Percentiles rank a stretch among this genome's conserved stretches.
These are phyloP conservation scores for Eudemis profundana DNA, from an alignment of 2,888 invertebrate genomes.

Conservation along the genomic window DNA sequence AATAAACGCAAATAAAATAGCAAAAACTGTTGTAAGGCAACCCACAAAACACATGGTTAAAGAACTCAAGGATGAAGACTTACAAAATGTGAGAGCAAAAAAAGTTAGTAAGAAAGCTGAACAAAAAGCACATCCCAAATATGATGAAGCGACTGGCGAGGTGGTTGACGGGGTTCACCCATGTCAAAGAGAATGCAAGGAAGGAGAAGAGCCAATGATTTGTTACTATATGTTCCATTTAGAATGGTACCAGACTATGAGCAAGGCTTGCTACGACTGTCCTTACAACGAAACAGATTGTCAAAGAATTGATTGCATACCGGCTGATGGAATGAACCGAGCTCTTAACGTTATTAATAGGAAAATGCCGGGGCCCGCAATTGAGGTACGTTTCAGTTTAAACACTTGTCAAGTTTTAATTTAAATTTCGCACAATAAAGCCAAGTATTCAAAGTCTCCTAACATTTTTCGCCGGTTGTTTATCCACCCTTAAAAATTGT, in stretches of 20 bases:
- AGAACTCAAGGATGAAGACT: slow-evolving; percentile 54
- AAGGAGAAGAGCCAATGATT: slow-evolving; percentile 86
- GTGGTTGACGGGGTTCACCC: slow-evolving; percentile 79
- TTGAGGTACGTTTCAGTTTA: slow-evolving; percentile 86
- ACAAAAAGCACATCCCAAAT: slow-evolving; percentile 68
- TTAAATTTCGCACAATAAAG: slow-evolving; percentile 34
- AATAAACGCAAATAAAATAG: slow-evolving; percentile 58
- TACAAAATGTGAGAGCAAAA: slow-evolving; percentile 49
- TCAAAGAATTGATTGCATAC: slow-evolving; percentile 90
- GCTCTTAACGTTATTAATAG: slow-evolving; percentile 92
- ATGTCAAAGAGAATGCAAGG: slow-evolving; percentile 88
- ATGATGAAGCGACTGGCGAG: slow-evolving; percentile 79
- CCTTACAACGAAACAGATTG: slow-evolving; percentile 92
- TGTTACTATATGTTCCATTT: slow-evolving; percentile 90
- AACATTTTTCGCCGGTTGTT: slow-evolving; percentile 33
- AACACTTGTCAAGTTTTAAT: slow-evolving; percentile 38
- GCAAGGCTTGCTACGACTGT: slow-evolving; percentile 95
- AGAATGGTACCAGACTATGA: slow-evolving; percentile 94
- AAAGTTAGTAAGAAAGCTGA: slow-evolving; percentile 62
- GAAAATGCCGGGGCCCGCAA: slow-evolving; percentile 93
- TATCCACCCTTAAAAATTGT: slow-evolving; percentile 38
- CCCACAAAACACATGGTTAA: slow-evolving; percentile 55
- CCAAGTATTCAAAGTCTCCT: slow-evolving; percentile 13
- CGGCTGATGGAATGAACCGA: slow-evolving; percentile 92
- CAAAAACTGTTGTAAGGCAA: slow-evolving; percentile 52